These are phyloP conservation scores for Leucosticte australis DNA, from an alignment of 2,113 vertebrate genomes.

Conservation along the genomic window DNA sequence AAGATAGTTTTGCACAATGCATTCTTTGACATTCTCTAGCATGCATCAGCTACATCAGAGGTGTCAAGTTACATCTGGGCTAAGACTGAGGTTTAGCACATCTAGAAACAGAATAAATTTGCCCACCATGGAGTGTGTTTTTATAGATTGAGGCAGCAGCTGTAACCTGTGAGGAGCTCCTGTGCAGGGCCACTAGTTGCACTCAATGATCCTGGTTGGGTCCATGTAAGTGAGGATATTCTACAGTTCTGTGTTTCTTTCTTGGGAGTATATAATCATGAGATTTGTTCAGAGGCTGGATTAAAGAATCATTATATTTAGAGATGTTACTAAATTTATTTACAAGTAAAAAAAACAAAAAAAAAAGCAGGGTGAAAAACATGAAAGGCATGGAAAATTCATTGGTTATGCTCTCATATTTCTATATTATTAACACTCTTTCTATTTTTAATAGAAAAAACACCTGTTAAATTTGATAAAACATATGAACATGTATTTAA, in stretches of 20 bases:
- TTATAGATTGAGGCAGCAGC: not conserved
- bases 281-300: not conserved
- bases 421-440: not conserved
- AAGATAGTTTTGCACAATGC: not conserved
- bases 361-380: not conserved
- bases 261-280: not conserved
- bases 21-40: not conserved
- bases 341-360: not conserved
- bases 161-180: not conserved
- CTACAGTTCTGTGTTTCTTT: not conserved
- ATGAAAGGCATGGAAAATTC: not conserved
- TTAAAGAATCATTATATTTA: not conserved
- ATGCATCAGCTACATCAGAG: not conserved
- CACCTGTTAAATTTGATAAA: not conserved
- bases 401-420: not conserved
- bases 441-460: not conserved
- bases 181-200: fast-evolving
- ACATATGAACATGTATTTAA: not conserved
- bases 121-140: not conserved
- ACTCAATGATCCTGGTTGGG: not conserved
- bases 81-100: not conserved
- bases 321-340: not conserved
- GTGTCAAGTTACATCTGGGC: not conserved
- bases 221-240: not conserved
- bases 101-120: not conserved